Evolutionary conservation across 2,888 invertebrate genomes (phyloP).

Genomic region (Diachrysia chrysitis): DNA sequence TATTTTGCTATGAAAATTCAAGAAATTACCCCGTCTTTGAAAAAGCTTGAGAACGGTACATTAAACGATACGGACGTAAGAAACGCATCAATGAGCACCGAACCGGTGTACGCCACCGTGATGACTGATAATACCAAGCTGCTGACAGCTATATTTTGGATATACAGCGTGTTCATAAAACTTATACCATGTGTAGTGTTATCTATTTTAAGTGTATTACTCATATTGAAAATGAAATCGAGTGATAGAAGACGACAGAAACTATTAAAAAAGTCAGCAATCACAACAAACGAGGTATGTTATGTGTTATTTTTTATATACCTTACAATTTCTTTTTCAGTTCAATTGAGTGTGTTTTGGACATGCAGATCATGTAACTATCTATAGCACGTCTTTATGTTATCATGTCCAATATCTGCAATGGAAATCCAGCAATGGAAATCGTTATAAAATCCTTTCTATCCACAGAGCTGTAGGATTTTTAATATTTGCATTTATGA

Average conservation of each 20-base stretch:
- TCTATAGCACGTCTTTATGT: slow-evolving; percentile 9
- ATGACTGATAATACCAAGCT: slow-evolving; percentile 91
- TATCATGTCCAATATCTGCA: slow-evolving; percentile 10
- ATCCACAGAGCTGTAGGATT: slow-evolving; percentile 16
- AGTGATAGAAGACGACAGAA: slow-evolving; percentile 94
- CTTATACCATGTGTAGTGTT: slow-evolving; percentile 96
- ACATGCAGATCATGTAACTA: slow-evolving; percentile 17
- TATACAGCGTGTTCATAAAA: slow-evolving; percentile 97
- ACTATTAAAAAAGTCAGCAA: slow-evolving; percentile 87
- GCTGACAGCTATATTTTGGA: slow-evolving; percentile 94
- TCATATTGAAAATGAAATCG: slow-evolving; percentile 94
- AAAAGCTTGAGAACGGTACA: slow-evolving; percentile 64
- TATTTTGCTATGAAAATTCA: slow-evolving; percentile 94
- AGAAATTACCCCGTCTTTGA: slow-evolving; percentile 69
- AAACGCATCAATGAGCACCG: slow-evolving; percentile 68
- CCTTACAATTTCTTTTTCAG: slow-evolving; percentile 14
- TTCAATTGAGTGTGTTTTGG: slow-evolving; percentile 17
- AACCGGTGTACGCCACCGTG: slow-evolving; percentile 91
- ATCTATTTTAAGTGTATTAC: slow-evolving; percentile 93
- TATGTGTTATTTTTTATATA: slow-evolving; percentile 31
- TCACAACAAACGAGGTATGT: slow-evolving; percentile 80
- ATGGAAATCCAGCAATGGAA: neutral
- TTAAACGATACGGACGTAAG: slow-evolving; percentile 64
- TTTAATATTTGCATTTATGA: slow-evolving; percentile 17
- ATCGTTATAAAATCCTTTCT: slow-evolving; percentile 5